These are phyloP conservation scores for Alexandromys fortis DNA, from an alignment of 2,113 vertebrate genomes.

Conservation along the genomic window DNA sequence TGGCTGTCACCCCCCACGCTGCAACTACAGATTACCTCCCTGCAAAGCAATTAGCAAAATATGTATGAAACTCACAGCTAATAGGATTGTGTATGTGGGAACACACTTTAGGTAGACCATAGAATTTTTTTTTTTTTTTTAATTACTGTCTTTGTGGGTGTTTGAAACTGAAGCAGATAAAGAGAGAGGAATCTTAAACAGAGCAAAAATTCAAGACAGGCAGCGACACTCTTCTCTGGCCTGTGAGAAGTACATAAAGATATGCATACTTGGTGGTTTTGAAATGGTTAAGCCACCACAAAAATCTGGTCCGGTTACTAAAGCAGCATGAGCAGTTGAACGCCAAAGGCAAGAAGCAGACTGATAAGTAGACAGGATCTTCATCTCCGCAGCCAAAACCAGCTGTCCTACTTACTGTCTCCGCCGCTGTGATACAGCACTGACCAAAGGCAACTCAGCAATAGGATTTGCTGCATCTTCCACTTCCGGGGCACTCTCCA, in stretches of 20 bases:
- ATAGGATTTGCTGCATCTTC: background rate
- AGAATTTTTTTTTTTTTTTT: background rate
- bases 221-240: background rate
- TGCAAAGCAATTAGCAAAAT: constrained; percentile 22
- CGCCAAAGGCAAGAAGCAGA: background rate
- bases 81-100: background rate
- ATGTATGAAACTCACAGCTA: background rate
- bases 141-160: background rate
- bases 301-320: background rate
- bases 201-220: constrained; percentile 12
- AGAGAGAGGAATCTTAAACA: constrained; percentile 7
- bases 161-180: constrained; percentile 7
- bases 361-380: background rate
- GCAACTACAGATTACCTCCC: background rate
- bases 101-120: background rate
- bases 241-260: background rate
- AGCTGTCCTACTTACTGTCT: background rate
- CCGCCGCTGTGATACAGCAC: background rate
- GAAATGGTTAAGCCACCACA: background rate
- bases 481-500: background rate
- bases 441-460: background rate
- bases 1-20: background rate
- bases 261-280: background rate
- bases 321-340: background rate
- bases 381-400: background rate